These are phyloP conservation scores for Bungarus multicinctus DNA, from an alignment of 2,113 vertebrate genomes.

Conservation along the genomic window DNA sequence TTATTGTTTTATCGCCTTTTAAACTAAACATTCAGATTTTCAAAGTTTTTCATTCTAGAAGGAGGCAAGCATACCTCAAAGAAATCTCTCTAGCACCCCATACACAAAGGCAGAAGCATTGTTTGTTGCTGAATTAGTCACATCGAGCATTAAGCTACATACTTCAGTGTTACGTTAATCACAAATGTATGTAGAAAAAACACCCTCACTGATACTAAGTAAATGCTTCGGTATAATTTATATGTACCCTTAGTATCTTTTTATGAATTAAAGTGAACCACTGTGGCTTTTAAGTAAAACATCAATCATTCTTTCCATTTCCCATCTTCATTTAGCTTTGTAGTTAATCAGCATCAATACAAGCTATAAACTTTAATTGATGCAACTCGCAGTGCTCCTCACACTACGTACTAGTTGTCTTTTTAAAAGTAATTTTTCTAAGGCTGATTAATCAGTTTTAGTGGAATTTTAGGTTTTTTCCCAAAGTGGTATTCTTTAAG, in stretches of 20 bases:
- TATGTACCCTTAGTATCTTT: conserved; percentile 18
- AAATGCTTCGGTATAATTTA: conserved; percentile 20
- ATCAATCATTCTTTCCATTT: conserved; percentile 15
- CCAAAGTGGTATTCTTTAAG: background rate
- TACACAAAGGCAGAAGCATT: background rate
- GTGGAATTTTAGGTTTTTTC: background rate
- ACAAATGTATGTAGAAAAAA: background rate
- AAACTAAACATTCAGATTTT: background rate
- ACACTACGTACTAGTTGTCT: background rate
- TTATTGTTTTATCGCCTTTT: background rate
- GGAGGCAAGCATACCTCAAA: background rate
- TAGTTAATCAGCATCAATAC: conserved; percentile 2
- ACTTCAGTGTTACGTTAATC: conserved; percentile 21
- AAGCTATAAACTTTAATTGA: conserved; percentile 26
- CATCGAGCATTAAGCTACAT: conserved; percentile 36
- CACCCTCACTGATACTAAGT: conserved; percentile 8
- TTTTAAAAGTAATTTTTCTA: conserved; percentile 7
- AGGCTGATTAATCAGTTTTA: conserved; percentile 19
- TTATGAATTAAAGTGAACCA: conserved; percentile 43
- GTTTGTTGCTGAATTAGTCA: conserved; percentile 10
- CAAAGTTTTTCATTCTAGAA: background rate
- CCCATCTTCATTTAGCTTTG: conserved; percentile 31
- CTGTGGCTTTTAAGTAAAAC: conserved; percentile 22
- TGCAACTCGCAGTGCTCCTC: conserved; percentile 5
- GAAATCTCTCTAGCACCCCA: background rate